Percentiles rank a stretch among this genome's conserved stretches.
Evolutionary conservation across 2,797 vertebrate genomes (phyloP).

Genomic region (Crenuchus spilurus): DNA sequence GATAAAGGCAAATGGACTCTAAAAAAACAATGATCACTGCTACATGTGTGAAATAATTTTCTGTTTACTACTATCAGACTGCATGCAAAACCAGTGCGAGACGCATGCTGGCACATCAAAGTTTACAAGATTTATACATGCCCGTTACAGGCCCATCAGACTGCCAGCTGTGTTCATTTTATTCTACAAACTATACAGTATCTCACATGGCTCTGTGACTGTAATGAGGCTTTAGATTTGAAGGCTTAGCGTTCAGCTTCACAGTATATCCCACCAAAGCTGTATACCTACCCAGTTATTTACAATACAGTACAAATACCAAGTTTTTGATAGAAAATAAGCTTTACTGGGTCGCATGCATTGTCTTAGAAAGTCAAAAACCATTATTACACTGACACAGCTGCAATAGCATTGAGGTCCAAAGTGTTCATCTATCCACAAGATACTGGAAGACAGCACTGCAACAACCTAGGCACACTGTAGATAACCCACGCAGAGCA

Average conservation of each 20-base stretch:
- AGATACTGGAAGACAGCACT: constrained; percentile 47
- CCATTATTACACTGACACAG: constrained; percentile 30
- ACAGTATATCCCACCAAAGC: constrained; percentile 42
- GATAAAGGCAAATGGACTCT: background rate
- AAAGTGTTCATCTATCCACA: constrained; percentile 25
- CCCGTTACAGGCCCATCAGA: constrained; percentile 2
- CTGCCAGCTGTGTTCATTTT: background rate
- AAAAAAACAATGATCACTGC: background rate
- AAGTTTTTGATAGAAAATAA: constrained; percentile 39
- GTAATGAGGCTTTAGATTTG: background rate
- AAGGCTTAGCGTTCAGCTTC: constrained; percentile 19
- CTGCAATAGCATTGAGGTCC: constrained; percentile 40
- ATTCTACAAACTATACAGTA: constrained; percentile 6
- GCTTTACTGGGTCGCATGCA: constrained; percentile 55
- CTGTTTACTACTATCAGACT: constrained; percentile 20
- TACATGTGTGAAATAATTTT: background rate
- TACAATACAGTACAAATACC: constrained; percentile 53
- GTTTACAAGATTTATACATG: constrained; percentile 41
- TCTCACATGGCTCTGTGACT: background rate
- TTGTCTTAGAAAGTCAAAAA: constrained; percentile 30
- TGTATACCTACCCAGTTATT: constrained; percentile 29
- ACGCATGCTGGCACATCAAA: constrained; percentile 43
- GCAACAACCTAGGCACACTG: constrained; percentile 14
- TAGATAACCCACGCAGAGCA: constrained; percentile 15
- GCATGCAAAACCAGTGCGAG: constrained; percentile 35